A percentile compares a stretch with the other conserved stretches of the same genome.
Evolutionary conservation across 1,140 invertebrate genomes (phyloP).

Genomic region (Aphidius gifuensis): DNA sequence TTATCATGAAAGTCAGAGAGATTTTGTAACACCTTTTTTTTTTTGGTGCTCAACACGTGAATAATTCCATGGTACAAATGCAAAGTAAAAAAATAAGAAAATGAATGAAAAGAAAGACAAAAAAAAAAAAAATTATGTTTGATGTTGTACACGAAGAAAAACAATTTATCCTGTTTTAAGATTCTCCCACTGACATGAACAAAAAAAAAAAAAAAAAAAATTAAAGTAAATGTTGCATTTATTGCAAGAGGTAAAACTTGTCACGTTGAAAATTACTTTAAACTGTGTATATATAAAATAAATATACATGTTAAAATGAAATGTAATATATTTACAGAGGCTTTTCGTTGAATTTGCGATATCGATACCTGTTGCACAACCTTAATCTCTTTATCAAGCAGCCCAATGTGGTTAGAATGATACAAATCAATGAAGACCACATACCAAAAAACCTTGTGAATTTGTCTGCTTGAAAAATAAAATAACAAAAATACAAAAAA

Average conservation of each 20-base stretch:
- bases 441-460: not conserved
- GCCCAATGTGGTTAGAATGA: constrained; percentile 17
- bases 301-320: not conserved
- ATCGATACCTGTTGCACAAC: constrained; percentile 32
- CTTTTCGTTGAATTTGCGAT: constrained; percentile 22
- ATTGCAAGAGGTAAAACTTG: constrained; percentile 28
- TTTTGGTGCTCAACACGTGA: not conserved
- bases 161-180: constrained; percentile 30
- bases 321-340: constrained; percentile 8
- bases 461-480: not conserved
- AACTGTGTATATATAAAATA: no score
- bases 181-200: not conserved
- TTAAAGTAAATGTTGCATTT: constrained; percentile 18
- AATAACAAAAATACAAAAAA: not conserved
- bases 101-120: not conserved
- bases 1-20: constrained; percentile 5
- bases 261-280: constrained; percentile 29
- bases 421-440: constrained; percentile 11
- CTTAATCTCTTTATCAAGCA: constrained; percentile 33
- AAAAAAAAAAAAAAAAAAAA: constrained; percentile 7
- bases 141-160: constrained; percentile 15
- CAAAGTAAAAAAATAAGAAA: not conserved
- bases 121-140: constrained; percentile 4
- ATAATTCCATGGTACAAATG: not conserved
- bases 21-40: not conserved